These are phyloP conservation scores for Drosophila atroscutellata DNA, from an alignment of 2,888 invertebrate species.

Conservation along the genomic window DNA sequence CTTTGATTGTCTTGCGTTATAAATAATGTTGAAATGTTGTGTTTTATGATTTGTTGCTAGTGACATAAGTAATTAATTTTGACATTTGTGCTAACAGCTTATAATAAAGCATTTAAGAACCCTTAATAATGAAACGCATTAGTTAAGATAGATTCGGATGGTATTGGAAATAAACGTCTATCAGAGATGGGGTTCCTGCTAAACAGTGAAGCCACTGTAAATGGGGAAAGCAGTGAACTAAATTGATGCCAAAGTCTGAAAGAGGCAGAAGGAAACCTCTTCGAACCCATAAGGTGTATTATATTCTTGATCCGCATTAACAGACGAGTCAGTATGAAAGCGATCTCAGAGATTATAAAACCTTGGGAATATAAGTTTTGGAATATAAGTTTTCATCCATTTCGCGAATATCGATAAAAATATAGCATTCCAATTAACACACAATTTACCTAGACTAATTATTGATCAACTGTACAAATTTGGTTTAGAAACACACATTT, in stretches of 20 bases:
- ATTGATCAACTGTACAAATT: background rate
- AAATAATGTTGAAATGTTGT: slow-evolving; percentile 66
- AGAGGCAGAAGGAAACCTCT: background rate
- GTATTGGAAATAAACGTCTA: background rate
- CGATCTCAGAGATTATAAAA: background rate
- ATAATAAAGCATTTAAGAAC: slow-evolving; percentile 66
- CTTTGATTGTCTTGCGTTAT: slow-evolving; percentile 70
- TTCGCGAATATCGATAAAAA: background rate
- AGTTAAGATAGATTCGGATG: background rate
- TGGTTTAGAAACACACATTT: background rate
- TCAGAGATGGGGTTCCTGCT: background rate
- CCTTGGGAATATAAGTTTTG: background rate
- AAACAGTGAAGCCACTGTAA: background rate
- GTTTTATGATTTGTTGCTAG: slow-evolving; percentile 70
- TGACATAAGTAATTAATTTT: slow-evolving; percentile 78
- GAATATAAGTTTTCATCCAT: background rate
- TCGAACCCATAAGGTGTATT: background rate
- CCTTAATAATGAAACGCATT: background rate
- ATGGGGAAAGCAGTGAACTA: background rate
- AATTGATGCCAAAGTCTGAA: background rate
- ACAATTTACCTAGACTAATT: background rate
- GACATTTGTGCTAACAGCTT: slow-evolving; percentile 79
- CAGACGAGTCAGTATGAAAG: background rate
- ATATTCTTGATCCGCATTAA: background rate
- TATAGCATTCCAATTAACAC: background rate